Conservation (phyloP, 2,113 vertebrate genomes). For the Triplophysa siluroides region DNA sequence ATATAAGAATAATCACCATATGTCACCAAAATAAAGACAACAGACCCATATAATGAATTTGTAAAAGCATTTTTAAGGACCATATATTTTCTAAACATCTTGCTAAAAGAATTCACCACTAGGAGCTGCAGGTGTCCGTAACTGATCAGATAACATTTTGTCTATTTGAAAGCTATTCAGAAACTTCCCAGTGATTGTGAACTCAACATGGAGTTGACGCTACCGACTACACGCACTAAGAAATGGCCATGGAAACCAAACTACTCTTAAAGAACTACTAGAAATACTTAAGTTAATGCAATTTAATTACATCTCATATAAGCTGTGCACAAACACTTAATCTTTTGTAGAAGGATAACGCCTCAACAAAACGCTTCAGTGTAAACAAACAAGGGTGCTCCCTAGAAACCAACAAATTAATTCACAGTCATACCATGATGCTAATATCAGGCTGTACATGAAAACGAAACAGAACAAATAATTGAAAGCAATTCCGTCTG, state of each 20-base stretch:
- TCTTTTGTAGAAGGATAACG: background rate
- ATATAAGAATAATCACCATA: background rate
- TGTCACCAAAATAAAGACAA: background rate
- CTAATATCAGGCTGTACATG: no score
- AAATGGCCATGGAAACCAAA: conserved; percentile 30
- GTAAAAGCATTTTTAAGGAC: background rate
- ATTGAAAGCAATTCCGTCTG: background rate
- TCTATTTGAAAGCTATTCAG: background rate
- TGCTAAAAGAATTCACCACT: background rate
- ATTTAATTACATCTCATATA: background rate
- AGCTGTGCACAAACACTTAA: background rate
- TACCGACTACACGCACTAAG: background rate
- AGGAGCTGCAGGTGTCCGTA: background rate
- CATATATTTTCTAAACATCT: background rate
- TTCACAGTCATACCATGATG: no score
- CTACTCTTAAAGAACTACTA: conserved; percentile 15
- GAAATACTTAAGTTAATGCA: conserved; percentile 1
- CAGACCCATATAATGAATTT: background rate
- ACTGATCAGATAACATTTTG: background rate
- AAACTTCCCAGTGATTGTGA: background rate
- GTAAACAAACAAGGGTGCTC: background rate
- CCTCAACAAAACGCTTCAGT: background rate
- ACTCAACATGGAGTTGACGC: background rate
- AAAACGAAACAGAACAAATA: no score
- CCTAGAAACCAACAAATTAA: background rate